Evolutionary conservation across 2,797 vertebrate genomes (phyloP).

Genomic region (Acomys russatus): DNA sequence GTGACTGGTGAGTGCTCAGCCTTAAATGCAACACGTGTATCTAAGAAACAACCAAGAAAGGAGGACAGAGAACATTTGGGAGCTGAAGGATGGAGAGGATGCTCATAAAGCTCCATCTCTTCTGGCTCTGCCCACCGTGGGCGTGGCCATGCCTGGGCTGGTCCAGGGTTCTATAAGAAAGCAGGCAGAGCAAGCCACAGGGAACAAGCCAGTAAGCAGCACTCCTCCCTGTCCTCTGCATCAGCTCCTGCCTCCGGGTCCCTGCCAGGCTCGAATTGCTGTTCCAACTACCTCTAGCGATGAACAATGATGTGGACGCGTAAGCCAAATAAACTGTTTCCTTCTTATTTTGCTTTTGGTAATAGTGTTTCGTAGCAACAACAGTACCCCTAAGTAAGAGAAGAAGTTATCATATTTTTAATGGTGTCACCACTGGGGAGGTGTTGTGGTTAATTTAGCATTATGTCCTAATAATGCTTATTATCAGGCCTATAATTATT

Average conservation of each 20-base stretch:
- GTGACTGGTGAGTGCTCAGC: not conserved
- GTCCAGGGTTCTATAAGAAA: not conserved
- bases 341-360: not conserved
- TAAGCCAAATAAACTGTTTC: not conserved
- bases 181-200: not conserved
- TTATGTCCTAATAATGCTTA: no score
- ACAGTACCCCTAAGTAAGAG: no score
- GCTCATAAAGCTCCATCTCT: rapidly evolving
- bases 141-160: not conserved
- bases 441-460: no score
- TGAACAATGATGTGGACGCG: no score
- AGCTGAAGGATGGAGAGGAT: not conserved
- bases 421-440: not conserved
- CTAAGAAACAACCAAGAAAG: not conserved
- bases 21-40: not conserved
- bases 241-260: no score
- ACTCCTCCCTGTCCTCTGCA: not conserved
- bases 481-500: no score
- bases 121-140: no score
- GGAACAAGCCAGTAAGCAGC: not conserved
- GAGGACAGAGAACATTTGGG: not conserved
- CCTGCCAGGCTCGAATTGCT: not conserved
- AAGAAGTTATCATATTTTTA: not conserved
- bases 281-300: not conserved
- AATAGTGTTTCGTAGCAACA: not conserved